Evolutionary conservation across 2,888 invertebrate species (phyloP), one percentile per base, ranked within the genome.

Genomic region (Oxyscelio sp.): DNA sequence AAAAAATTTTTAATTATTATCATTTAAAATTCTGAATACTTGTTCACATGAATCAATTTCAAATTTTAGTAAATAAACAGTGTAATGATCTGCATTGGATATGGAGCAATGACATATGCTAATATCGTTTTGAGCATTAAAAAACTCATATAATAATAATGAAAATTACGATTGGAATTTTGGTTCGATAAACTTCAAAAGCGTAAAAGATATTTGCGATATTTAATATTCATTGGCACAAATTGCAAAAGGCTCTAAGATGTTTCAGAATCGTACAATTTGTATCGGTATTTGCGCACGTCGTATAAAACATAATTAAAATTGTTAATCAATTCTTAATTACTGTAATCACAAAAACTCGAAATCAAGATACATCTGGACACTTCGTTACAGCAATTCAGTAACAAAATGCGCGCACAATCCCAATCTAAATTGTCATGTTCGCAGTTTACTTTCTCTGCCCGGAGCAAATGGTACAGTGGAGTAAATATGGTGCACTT

Each of bases 391-490:
- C 71, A 56, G 59, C 68, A 83, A 63, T 74, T 73, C n/a, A 63
- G 43, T 24, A 70, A 63, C 66, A 70, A 83, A 83, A 83, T 79
- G 86, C 86, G 85, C 86, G 89, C 88, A 85, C 88, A 89, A 89
- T 90, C 88, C 68, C 81, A 71, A 81, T 61, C 82, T 66, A 87
- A 90, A 89, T 87, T 88, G 86, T 89, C 87, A 81, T 75, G 79
- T 66, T 79, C 73, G 78, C 63, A 58, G 85, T 80, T 82, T 24
- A 83, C 89, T 89, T 89, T 89, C 88, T 83, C 87, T 82, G 88
- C 89, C 87, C 56, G 82, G 21, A 85, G 87, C 75, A 50, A 68
- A 54, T 61, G 34, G 54, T 61, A 45, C 48, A 54, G 5, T n/a
- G 52, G n/a, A 17, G 48, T 48, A 52, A 70, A 82, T 58, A 24